Conservation (phyloP, 1,140 invertebrate genomes). For the Chrysoperla carnea region DNA sequence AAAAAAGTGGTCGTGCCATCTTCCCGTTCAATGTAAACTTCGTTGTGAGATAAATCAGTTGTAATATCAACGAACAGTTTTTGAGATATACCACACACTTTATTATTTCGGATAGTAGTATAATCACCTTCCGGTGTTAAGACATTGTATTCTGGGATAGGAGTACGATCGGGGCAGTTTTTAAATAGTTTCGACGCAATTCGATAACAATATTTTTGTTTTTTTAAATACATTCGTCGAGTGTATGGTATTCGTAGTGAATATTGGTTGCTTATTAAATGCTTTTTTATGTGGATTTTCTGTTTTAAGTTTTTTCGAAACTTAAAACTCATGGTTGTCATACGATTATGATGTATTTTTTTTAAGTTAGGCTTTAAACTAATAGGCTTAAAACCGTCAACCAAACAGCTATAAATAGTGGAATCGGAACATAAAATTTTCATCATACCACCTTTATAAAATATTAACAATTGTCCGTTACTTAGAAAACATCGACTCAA, state of each 20-base stretch:
- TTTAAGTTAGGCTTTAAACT: neutral
- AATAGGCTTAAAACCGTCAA: neutral
- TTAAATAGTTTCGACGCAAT: neutral
- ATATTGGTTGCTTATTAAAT: neutral
- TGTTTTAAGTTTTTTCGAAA: too few relatives aligned
- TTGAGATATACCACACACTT: neutral
- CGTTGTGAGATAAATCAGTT: conserved; percentile 28
- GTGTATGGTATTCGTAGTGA: neutral
- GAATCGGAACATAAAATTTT: conserved; percentile 20
- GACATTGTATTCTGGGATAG: neutral
- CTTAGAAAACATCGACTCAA: conserved; percentile 21
- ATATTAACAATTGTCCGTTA: conserved; percentile 24
- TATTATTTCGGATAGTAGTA: neutral
- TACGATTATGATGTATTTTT: neutral
- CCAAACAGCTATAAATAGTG: conserved; percentile 5
- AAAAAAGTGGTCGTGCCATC: conserved; percentile 30
- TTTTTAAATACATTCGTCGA: neutral
- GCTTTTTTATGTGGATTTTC: neutral
- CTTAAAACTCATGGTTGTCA: neutral
- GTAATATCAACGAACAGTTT: conserved; percentile 8
- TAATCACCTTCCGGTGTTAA: neutral
- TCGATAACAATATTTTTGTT: neutral
- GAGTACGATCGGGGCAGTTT: neutral
- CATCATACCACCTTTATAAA: conserved; percentile 18
- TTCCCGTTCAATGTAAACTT: conserved; percentile 29